Evolutionary conservation across 2,888 invertebrate species (phyloP), one percentile per base, ranked within the genome.

Genomic region (Lepidocyrtoides sp.): DNA sequence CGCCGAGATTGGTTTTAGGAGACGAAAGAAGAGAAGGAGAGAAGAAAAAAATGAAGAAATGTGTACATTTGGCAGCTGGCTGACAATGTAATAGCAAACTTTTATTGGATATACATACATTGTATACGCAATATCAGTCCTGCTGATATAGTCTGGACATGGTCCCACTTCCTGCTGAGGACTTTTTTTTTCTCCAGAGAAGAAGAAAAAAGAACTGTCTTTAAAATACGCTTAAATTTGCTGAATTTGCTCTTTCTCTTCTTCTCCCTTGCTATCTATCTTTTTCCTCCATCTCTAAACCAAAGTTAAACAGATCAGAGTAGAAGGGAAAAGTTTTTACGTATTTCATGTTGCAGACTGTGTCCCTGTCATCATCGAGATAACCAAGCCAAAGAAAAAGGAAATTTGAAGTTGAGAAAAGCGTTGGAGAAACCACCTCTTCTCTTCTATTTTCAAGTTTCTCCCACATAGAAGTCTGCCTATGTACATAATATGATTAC

Each of bases 1-100:
- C 14, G 60, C 44, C 51, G 83, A 83, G 83, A 83, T 83, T 83
- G 66, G 66, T 69, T 63, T 36, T 14, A 63, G 66, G 12, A 26
- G 8, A 51, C 10, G 60, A 60, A 7, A 29, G 32, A 63, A 63
- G 60, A n/a, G n/a, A n/a, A n/a, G n/a, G n/a, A n/a, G n/a, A n/a
- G n/a, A n/a, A 69, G 41, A n/a, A 69, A 72, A 72, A 72, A 69
- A 51, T 57, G 57, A 79, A 82, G 82, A 82, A 36, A 82, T 66
- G 66, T 66, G 32, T 29, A 66, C 48, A 83, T 54, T 83, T 83
- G 69, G 83, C 66, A 82, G 60, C 60, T 72, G 69, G 44, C n/a
- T n/a, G n/a, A n/a, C 41, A 23, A 12, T 44, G 0, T 44, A 12
- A 8, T 69, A 23, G 72, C 72, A 44, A 72, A 41, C 72, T 72